A percentile compares a stretch with the other conserved stretches of the same genome.
phyloP scores from a whole-genome alignment of 2,113 vertebrate genomes.

The Mesocricetus auratus region DNA sequence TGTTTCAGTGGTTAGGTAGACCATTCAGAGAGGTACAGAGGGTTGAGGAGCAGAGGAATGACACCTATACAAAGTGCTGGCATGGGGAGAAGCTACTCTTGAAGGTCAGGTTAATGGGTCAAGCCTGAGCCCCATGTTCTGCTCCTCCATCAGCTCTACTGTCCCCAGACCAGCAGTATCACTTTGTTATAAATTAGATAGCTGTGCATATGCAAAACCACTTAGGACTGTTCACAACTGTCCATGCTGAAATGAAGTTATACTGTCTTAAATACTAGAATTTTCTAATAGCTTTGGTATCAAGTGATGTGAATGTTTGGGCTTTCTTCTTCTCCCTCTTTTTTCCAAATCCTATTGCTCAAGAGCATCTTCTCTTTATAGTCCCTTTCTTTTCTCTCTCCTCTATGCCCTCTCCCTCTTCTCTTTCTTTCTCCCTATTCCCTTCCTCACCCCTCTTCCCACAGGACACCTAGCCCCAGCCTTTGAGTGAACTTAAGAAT shows the following conservation, averaged over 20 bases:
- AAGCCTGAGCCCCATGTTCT: background rate
- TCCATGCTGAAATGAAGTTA: background rate
- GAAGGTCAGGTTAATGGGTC: background rate
- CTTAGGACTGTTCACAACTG: background rate
- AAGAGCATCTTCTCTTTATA: fast-evolving
- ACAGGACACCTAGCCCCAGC: background rate
- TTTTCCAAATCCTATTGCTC: too few species aligned
- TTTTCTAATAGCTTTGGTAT: background rate
- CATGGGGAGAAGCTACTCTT: background rate
- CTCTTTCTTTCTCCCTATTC: background rate
- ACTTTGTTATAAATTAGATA: background rate
- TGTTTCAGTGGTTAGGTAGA: background rate
- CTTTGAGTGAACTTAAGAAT: background rate
- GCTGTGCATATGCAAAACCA: background rate
- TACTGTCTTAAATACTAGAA: background rate
- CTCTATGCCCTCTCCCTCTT: too few species aligned
- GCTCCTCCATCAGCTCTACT: background rate
- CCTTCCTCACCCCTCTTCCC: background rate
- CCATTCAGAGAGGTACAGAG: background rate
- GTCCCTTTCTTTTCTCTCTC: fast-evolving
- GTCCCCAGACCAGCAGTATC: background rate
- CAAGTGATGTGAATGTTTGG: background rate
- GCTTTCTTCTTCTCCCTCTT: background rate
- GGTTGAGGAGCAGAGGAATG: background rate
- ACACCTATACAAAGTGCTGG: background rate